Conservation (phyloP, 2,888 invertebrate species). For the Limnephilus marmoratus region DNA sequence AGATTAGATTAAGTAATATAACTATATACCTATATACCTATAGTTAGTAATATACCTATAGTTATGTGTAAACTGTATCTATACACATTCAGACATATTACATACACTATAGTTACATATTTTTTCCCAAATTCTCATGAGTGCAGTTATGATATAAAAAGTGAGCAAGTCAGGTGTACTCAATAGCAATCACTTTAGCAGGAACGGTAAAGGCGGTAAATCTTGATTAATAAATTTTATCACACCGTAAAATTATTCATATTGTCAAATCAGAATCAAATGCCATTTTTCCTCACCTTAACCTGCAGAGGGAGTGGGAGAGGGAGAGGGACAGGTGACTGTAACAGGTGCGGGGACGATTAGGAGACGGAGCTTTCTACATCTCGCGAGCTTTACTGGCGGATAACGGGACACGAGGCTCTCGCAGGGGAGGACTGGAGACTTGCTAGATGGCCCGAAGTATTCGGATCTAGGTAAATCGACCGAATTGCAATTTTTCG, state of each 20-base stretch:
- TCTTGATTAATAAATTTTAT: slow-evolving; percentile 2
- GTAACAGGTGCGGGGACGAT: slow-evolving; percentile 64
- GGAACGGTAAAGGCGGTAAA: not conserved
- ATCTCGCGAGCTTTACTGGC: slow-evolving; percentile 58
- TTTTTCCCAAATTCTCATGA: too few relatives aligned
- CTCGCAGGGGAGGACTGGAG: not conserved
- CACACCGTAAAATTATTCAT: not conserved
- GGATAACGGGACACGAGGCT: not conserved
- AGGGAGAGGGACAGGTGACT: not conserved
- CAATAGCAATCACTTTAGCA: not conserved
- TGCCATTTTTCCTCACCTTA: slow-evolving; percentile 16
- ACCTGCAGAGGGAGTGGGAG: not conserved
- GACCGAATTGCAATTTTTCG: too few relatives aligned
- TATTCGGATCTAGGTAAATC: too few relatives aligned
- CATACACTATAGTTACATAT: too few relatives aligned
- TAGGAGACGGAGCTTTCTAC: slow-evolving; percentile 59
- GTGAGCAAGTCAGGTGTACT: not conserved
- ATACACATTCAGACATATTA: too few relatives aligned
- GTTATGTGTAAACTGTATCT: too few relatives aligned
- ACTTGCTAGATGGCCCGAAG: not conserved
- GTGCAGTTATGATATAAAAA: too few relatives aligned
- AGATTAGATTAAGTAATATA: too few relatives aligned
- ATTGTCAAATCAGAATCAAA: slow-evolving; percentile 19
- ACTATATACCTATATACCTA: too few relatives aligned
- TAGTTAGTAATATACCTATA: too few relatives aligned